Percentiles rank a stretch among this genome's conserved stretches.
These are phyloP conservation scores for Brachynemurus nebulosus DNA, from an alignment of 2,888 invertebrate species.

Conservation along the genomic window DNA sequence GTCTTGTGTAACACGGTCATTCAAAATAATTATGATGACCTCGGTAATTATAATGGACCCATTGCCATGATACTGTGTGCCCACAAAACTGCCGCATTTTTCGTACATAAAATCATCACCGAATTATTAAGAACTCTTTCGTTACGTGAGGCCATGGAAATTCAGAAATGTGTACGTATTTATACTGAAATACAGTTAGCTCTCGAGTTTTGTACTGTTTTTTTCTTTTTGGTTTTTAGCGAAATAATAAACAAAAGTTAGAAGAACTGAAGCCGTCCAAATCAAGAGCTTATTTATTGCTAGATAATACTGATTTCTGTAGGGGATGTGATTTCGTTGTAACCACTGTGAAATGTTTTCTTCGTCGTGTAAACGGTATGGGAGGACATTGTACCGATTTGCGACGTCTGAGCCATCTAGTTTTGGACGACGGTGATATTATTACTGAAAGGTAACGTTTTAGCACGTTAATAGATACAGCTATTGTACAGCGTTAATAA, in stretches of 20 bases:
- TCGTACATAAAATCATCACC: too few relatives aligned
- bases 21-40: background rate
- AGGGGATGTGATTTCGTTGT: constrained; percentile 1
- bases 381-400: background rate
- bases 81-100: constrained; percentile 1
- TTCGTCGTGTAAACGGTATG: background rate
- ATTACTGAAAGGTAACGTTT: constrained; percentile 5
- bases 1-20: constrained; percentile 2
- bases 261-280: background rate
- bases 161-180: too few relatives aligned
- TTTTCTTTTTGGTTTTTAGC: too few relatives aligned
- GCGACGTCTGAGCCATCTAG: constrained; percentile 3
- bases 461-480: too few relatives aligned
- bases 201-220: too few relatives aligned
- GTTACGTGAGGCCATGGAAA: too few relatives aligned
- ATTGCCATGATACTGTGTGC: constrained; percentile 6
- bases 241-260: too few relatives aligned
- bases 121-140: too few relatives aligned
- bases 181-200: too few relatives aligned
- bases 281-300: background rate
- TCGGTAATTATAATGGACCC: background rate
- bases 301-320: background rate
- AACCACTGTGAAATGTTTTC: constrained; percentile 4
- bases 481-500: too few relatives aligned
- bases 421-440: constrained; percentile 1